Base-by-base conservation (phyloP, 1,140 invertebrate species). In the Trialeurodes vaporariorum region DNA sequence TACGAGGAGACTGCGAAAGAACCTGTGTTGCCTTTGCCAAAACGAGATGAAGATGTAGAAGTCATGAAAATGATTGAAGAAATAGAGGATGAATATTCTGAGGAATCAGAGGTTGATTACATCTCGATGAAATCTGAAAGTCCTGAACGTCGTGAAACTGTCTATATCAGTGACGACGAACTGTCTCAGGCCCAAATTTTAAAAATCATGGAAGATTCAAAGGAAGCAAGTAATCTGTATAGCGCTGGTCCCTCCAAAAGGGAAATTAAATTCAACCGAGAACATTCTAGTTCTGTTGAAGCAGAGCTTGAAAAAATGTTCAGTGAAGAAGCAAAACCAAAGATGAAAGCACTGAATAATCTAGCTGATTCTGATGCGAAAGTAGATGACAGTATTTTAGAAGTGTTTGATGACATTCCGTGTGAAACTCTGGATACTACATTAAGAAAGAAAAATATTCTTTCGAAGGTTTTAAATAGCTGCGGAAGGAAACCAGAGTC, bases 181-280 rank as follows among this genome's bases (percentile, higher is more conserved):
- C 25, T 65, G 23, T 12, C 64, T 49, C 21, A 27, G 40, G 27
- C 40, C 40, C 26, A 65, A 25, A 34, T 65, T 23, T 65, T 21
- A 2, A 17, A n/a, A 22, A 65, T 34, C 40, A 23, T 65, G 12
- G n/a, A n/a, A n/a, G n/a, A n/a, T n/a, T n/a, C n/a, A n/a, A 49
- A 49, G 17, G 34, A 49, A 49, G 17, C 34, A 5, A 49, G 17
- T 17, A 49, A 17, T 49, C 5, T 49, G 5, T 17, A 5, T 49
- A 49, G 34, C 17, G 34, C 34, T 9, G 34, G 34, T 49, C 5
- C 34, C 17, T 49, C 34, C 5, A 49, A 49, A 5, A 49, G 34
- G 17, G 34, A 17, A 49, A 17, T 49, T 17, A 49, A 49, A 17
- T 17, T 9, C 5, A 17, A 49, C 17, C 5, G 17, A 49, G n/a